Evolutionary conservation across 2,888 invertebrate genomes (phyloP).

Genomic region (Pachymerium ferrugineum): DNA sequence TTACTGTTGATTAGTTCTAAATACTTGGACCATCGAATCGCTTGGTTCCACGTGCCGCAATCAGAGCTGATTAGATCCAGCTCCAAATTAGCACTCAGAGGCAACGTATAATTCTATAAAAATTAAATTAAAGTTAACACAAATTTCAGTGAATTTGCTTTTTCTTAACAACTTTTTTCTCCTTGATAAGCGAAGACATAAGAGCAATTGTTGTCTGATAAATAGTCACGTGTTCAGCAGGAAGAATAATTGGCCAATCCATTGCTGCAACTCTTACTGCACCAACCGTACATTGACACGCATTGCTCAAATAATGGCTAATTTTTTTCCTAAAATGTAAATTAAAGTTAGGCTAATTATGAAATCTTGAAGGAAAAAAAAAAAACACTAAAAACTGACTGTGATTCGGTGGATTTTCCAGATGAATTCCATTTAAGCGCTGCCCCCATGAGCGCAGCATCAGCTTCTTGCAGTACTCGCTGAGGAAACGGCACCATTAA

Average conservation of each 20-base stretch:
- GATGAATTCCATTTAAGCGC: constrained; percentile 35
- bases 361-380: neutral
- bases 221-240: constrained; percentile 31
- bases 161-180: constrained; percentile 10
- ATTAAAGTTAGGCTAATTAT: neutral
- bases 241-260: constrained; percentile 44
- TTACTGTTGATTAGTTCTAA: neutral
- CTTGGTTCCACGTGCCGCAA: constrained; percentile 31
- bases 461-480: constrained; percentile 34
- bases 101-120: neutral
- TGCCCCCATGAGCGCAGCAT: constrained; percentile 34
- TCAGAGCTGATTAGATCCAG: constrained; percentile 20
- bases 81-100: neutral
- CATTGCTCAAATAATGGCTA: constrained; percentile 35
- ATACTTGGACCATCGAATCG: constrained; percentile 29
- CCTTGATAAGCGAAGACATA: neutral
- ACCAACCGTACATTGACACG: constrained; percentile 37
- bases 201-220: constrained; percentile 24
- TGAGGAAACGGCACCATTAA: constrained; percentile 33
- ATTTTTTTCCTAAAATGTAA: constrained; percentile 34
- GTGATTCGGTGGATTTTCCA: constrained; percentile 16
- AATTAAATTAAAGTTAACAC: neutral
- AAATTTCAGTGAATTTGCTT: neutral
- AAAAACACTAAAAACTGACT: neutral
- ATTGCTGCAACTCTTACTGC: constrained; percentile 43